These are phyloP conservation scores for Drosophila subobscura DNA, from an alignment of 1,140 invertebrate genomes.

Conservation along the genomic window DNA sequence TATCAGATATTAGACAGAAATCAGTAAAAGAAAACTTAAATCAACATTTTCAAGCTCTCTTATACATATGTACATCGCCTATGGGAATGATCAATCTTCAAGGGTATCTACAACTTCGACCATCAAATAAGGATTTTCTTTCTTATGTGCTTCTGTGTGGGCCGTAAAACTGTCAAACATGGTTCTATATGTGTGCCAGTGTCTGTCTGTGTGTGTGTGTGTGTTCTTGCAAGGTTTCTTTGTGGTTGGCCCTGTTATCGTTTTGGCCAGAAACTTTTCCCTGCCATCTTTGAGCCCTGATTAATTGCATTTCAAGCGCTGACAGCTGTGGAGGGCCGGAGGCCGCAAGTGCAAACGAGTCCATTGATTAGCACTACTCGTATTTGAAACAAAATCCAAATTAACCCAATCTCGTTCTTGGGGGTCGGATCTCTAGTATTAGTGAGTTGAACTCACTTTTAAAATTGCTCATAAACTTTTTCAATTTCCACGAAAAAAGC, in stretches of 20 bases:
- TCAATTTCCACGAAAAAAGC: slow-evolving; percentile 55
- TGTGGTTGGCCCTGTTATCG: slow-evolving; percentile 58
- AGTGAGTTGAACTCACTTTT: slow-evolving; percentile 36
- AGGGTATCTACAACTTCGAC: no score
- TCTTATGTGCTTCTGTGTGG: no score
- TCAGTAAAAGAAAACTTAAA: slow-evolving; percentile 1
- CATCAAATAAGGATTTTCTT: no score
- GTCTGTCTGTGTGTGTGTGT: background rate
- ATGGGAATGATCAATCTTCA: background rate
- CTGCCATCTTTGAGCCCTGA: slow-evolving; percentile 59
- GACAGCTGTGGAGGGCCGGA: background rate
- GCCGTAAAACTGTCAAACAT: background rate
- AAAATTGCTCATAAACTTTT: slow-evolving; percentile 70
- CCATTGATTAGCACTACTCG: slow-evolving; percentile 65
- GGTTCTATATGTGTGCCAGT: background rate
- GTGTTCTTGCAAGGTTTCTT: slow-evolving; percentile 22
- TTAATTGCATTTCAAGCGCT: slow-evolving; percentile 79
- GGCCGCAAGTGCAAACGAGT: slow-evolving; percentile 57
- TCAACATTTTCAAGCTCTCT: no score
- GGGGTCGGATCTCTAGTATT: slow-evolving; percentile 9
- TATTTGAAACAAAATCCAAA: slow-evolving; percentile 43
- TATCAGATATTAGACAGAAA: no score
- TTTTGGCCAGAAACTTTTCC: slow-evolving; percentile 42
- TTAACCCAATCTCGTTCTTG: slow-evolving; percentile 37
- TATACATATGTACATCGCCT: no score